Evolutionary conservation across 2,113 vertebrate genomes (phyloP).

Genomic region (Rostratula benghalensis): DNA sequence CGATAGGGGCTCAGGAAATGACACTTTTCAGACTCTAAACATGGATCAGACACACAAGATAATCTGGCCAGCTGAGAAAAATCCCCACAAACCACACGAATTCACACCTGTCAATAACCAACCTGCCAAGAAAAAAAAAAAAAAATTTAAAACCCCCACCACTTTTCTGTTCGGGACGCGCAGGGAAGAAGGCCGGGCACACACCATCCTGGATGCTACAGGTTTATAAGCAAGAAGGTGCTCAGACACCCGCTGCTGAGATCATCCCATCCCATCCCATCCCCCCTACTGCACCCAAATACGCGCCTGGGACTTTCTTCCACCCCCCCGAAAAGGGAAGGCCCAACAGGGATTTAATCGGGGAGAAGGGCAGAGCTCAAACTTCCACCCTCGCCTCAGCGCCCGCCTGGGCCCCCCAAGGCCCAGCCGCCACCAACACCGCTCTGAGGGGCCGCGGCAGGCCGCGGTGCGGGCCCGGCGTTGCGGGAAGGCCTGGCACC

Average conservation of each 20-base stretch:
- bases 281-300: background rate
- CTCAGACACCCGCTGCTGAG: background rate
- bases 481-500: background rate
- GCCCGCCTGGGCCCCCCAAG: background rate
- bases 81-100: background rate
- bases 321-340: background rate
- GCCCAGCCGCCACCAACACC: background rate
- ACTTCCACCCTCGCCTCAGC: background rate
- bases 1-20: background rate
- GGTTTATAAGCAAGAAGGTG: background rate
- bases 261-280: background rate
- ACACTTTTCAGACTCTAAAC: background rate
- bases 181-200: background rate
- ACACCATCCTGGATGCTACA: accelerated
- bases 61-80: background rate
- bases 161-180: background rate
- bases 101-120: background rate
- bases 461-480: background rate
- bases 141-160: no score
- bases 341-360: no score
- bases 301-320: background rate
- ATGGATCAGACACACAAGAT: background rate
- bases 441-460: background rate
- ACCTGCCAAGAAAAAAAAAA: background rate
- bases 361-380: no score